Base-by-base conservation (phyloP, 1,140 invertebrate species). In the Anoplolepis gracilipes region DNA sequence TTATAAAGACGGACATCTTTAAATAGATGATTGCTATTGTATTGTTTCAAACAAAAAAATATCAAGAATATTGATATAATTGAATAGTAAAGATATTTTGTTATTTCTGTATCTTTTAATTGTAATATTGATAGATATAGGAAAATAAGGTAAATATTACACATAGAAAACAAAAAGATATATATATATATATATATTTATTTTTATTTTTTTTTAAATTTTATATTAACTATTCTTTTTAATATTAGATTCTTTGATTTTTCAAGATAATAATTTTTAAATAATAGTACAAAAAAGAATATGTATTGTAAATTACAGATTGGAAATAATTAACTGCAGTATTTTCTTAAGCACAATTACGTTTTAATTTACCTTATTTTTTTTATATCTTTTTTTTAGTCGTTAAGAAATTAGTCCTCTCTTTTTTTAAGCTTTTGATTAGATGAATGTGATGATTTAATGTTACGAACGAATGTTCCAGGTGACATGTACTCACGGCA, bases 401-500 rank as follows among this genome's bases (percentile, higher is more conserved):
- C 1, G 0, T 61, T 39, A 16, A n/a, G 16, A 65, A 77, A 46
- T 46, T 46, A 46, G 11, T 3, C 11, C 39, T 42, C n/a, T n/a
- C n/a, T n/a, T n/a, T 11, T 46, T 13, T 46, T 16, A 46, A 46
- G 3, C 13, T 46, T 16, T 16, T 46, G 42, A 16, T 30, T n/a
- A 42, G 69, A 36, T 13, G 19, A 33, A 22, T n/a, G 13, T 25
- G n/a, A 69, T 89, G 72, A 89, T 36, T 25, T 75, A 36, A 49
- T 53, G 25, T 39, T 77, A 64, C 67, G 65, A 77, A 86, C 86
- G 88, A 88, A 84, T 93, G 90, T 95, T 95, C 30, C 93, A 96
- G 95, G 95, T 93, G 95, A 96, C 90, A 95, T 96, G 94, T 96
- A 96, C 87, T 95, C 95, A n/a, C 93, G 95, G 84, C 95, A 95